phyloP scores from a whole-genome alignment of 2,797 vertebrate species.

The Rhinogobio ventralis region DNA sequence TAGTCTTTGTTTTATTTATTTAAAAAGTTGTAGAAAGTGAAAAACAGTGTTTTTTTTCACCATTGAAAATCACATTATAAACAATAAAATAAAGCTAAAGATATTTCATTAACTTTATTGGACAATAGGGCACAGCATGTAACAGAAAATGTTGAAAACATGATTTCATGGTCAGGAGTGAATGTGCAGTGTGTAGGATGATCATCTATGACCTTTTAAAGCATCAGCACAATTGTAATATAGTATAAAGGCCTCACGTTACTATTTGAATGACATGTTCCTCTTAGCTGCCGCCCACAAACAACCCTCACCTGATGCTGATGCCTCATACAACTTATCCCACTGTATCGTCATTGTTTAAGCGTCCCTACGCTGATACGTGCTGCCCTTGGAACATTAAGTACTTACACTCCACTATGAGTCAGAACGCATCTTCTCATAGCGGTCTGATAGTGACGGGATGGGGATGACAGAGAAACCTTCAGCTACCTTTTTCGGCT shows the following conservation, averaged over 20 bases:
- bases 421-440: constrained; percentile 37
- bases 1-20: neutral
- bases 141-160: neutral
- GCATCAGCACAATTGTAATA: constrained; percentile 6
- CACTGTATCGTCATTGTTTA: constrained; percentile 42
- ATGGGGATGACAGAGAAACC: constrained; percentile 33
- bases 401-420: constrained; percentile 46
- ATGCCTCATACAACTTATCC: constrained; percentile 32
- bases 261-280: constrained; percentile 51
- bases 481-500: constrained; percentile 29
- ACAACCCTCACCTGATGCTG: constrained; percentile 53
- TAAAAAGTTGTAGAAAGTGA: neutral
- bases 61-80: neutral
- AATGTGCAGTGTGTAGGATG: neutral
- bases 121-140: neutral
- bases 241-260: constrained; percentile 28
- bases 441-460: constrained; percentile 14
- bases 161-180: neutral
- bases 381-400: constrained; percentile 44
- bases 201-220: constrained; percentile 37
- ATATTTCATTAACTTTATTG: neutral
- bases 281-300: constrained; percentile 38
- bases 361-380: constrained; percentile 12
- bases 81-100: neutral
- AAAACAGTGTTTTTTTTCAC: neutral